Evolutionary conservation across 2,888 invertebrate genomes (phyloP).

Genomic region (Caenorhabditis plicata): DNA sequence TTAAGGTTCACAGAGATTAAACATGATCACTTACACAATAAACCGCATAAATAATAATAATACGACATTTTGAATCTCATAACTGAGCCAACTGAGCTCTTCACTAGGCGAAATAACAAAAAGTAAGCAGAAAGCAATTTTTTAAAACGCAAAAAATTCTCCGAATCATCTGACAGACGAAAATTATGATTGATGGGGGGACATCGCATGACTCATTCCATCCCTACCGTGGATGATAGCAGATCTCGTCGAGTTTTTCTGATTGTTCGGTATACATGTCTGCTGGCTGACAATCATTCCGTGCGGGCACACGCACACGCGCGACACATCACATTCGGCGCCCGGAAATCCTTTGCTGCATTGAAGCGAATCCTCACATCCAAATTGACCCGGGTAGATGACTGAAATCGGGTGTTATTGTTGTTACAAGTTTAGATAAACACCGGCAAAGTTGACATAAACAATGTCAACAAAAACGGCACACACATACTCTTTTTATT

Average conservation of each 20-base stretch:
- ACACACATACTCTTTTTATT: neutral
- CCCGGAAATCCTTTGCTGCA: slow-evolving; percentile 58
- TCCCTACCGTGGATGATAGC: neutral
- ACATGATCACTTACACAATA: too few relatives aligned
- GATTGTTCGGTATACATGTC: slow-evolving; percentile 41
- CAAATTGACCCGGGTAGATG: slow-evolving; percentile 58
- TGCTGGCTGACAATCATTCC: slow-evolving; percentile 49
- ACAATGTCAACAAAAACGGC: neutral
- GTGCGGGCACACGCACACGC: slow-evolving; percentile 57
- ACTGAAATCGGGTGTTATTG: slow-evolving; percentile 34
- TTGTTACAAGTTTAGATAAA: neutral
- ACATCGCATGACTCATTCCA: neutral
- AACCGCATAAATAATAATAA: too few relatives aligned
- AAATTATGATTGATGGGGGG: slow-evolving; percentile 1
- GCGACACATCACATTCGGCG: slow-evolving; percentile 47
- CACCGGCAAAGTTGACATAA: neutral
- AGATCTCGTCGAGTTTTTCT: neutral
- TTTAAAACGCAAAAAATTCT: too few relatives aligned
- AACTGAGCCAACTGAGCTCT: too few relatives aligned
- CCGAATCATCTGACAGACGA: slow-evolving; percentile 19
- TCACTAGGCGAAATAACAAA: too few relatives aligned
- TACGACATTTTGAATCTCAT: too few relatives aligned
- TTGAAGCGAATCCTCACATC: slow-evolving; percentile 59
- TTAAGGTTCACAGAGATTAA: too few relatives aligned
- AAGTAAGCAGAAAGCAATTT: neutral